These are phyloP conservation scores for Jacana jacana DNA, from an alignment of 2,113 vertebrate genomes.

Conservation along the genomic window DNA sequence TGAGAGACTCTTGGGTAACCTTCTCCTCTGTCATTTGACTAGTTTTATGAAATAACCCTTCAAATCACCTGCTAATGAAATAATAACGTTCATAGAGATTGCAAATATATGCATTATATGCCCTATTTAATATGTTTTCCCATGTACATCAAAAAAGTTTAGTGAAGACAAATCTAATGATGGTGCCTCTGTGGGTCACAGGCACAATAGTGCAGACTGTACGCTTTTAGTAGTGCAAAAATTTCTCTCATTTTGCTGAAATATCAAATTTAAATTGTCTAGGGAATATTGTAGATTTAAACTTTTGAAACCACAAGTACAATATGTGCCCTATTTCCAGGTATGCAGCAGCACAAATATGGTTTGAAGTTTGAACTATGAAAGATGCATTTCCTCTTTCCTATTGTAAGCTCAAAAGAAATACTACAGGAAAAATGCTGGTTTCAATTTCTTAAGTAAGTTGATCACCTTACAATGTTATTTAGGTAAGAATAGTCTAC, in stretches of 20 bases:
- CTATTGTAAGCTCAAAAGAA: neutral
- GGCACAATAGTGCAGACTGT: fast-evolving
- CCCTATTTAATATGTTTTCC: neutral
- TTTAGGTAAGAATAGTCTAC: neutral
- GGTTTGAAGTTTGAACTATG: neutral
- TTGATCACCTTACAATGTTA: neutral
- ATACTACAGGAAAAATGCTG: neutral
- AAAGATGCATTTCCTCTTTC: neutral
- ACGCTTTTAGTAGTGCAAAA: neutral
- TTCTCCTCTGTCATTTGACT: neutral
- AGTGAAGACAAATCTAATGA: neutral
- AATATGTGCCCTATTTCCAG: neutral
- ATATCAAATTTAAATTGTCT: neutral
- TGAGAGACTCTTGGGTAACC: neutral
- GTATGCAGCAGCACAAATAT: neutral
- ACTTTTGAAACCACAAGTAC: neutral
- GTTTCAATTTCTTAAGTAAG: neutral
- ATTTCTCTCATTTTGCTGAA: neutral
- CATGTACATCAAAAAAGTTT: neutral
- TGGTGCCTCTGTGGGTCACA: neutral
- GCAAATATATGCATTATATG: neutral
- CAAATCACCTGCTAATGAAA: neutral
- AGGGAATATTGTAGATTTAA: neutral
- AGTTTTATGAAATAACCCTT: neutral
- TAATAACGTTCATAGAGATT: neutral